Evolutionary conservation across 2,888 invertebrate species (phyloP).

Genomic region (Drosophila histrio): DNA sequence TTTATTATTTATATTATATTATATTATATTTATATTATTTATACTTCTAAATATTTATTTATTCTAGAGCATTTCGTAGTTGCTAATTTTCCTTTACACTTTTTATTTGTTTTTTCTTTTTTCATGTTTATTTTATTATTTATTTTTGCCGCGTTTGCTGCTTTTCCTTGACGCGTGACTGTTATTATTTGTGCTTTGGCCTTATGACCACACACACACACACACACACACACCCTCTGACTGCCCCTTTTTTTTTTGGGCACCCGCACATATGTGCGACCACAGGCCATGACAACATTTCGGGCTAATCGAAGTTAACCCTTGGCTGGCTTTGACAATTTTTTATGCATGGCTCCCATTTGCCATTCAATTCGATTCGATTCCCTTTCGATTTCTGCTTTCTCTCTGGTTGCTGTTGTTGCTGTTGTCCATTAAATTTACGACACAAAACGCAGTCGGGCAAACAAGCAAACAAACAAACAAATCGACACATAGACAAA

Average conservation of each 20-base stretch:
- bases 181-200: constrained; percentile 77
- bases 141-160: constrained; percentile 74
- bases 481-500: constrained; percentile 72
- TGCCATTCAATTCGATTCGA: constrained; percentile 76
- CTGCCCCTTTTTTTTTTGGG: background rate
- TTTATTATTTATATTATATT: background rate
- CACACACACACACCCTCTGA: constrained; percentile 6
- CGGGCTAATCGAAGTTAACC: constrained; percentile 79
- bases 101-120: constrained; percentile 26
- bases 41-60: background rate
- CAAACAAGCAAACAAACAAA: constrained; percentile 65
- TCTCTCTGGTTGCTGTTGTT: constrained; percentile 27
- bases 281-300: constrained; percentile 80
- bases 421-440: constrained; percentile 76
- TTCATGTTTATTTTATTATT: constrained; percentile 66
- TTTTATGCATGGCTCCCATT: constrained; percentile 78
- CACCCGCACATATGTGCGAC: constrained; percentile 76
- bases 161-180: constrained; percentile 68
- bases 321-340: constrained; percentile 77
- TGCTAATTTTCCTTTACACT: background rate
- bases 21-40: background rate
- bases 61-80: constrained; percentile 5
- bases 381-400: constrained; percentile 69
- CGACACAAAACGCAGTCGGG: constrained; percentile 77
- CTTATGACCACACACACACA: constrained; percentile 68